Evolutionary conservation across 2,113 vertebrate genomes (phyloP), one percentile per base, ranked within the genome.

Genomic region (Limnothrissa miodon): DNA sequence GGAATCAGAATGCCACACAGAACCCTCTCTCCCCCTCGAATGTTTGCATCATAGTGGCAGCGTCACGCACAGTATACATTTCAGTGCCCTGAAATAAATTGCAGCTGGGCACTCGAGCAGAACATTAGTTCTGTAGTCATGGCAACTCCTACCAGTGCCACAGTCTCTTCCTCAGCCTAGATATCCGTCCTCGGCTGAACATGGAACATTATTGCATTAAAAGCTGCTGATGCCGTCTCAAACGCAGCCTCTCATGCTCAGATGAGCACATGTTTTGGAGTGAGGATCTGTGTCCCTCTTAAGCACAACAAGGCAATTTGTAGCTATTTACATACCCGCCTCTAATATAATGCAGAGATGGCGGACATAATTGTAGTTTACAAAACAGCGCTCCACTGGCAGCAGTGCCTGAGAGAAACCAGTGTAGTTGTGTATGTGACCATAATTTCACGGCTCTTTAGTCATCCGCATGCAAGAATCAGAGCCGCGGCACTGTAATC

Each of bases 391-490:
- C 19, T 74, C 29, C 84, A 59, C 45, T 81, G 81, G 82, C 84
- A 83, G 25, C 74, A 78, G 56, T 46, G 10, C 81, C 90, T 89
- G 86, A 89, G 81, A 91, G 84, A 84, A 83, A 74, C 80, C 62
- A n/a, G 83, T 88, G 89, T 90, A 88, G 85, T 86, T 88, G 87
- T 88, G 90, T 91, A 93, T 92, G 90, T 83, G 90, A 93, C 93
- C 90, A 88, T 90, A 90, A 94, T 90, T 87, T 91, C 78, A 90
- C 90, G 90, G 86, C 90, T 81, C 83, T 88, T 91, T 84, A 90
- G 90, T 93, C 94, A 95, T 95, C 93, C 95, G 93, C 91, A 92
- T 93, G 89, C 90, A 93, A 93, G 93, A 93, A 92, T 92, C 83
- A 89, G 85, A 90, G 70, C 82, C 83, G 80, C 82, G 85, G 81